These are phyloP conservation scores for Catharus bicknelli DNA, from an alignment of 2,113 vertebrate species.

Conservation along the genomic window DNA sequence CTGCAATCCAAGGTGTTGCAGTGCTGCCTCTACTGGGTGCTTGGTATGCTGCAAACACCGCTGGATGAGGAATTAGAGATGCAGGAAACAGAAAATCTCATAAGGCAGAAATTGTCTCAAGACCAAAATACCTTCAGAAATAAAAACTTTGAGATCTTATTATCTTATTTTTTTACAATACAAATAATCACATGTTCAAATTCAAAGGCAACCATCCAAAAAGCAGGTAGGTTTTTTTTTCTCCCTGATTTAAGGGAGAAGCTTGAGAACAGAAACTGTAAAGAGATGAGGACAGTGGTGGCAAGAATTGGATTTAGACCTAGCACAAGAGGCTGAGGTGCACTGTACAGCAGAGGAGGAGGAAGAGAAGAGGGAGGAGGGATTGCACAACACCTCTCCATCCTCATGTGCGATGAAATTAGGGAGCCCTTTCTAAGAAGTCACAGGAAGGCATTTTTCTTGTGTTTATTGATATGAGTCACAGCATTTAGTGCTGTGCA, in stretches of 20 bases:
- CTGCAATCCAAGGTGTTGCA: not conserved
- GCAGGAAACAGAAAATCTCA: not conserved
- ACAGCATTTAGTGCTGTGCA: not conserved
- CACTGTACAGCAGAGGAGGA: not conserved
- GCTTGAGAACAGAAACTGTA: not conserved
- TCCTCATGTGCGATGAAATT: not conserved
- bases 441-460: not conserved
- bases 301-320: not conserved
- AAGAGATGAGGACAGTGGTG: not conserved
- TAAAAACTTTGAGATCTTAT: not conserved
- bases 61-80: not conserved
- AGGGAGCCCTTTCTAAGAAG: not conserved
- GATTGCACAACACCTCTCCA: not conserved
- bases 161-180: not conserved
- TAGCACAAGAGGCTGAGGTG: not conserved
- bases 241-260: not conserved
- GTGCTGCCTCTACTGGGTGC: not conserved
- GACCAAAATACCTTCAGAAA: not conserved
- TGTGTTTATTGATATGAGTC: not conserved
- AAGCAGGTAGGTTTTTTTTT: not conserved
- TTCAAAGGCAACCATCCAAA: not conserved
- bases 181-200: not conserved
- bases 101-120: not conserved
- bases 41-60: rapidly evolving
- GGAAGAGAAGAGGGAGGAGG: not conserved